Conservation (phyloP, 2,797 vertebrate genomes). For the Monodelphis domestica region DNA sequence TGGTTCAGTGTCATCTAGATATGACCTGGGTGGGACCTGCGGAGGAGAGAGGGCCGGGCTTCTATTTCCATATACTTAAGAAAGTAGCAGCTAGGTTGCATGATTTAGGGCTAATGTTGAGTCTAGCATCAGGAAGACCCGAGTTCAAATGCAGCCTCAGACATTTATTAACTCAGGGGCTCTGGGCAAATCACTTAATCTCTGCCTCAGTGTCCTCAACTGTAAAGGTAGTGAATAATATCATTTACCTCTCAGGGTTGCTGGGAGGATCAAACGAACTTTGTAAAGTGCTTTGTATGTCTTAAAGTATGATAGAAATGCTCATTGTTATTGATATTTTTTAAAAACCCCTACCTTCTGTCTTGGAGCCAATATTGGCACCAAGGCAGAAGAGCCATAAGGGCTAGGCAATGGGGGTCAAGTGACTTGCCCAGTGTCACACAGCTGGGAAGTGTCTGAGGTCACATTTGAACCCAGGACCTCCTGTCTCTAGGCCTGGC, state of each 20-base stretch:
- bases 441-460: too few relatives aligned
- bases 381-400: too few relatives aligned
- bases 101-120: neutral
- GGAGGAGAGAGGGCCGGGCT: neutral
- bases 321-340: neutral
- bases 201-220: neutral
- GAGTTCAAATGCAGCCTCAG: neutral
- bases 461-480: too few relatives aligned
- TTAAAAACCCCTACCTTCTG: too few relatives aligned
- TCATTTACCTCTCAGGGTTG: neutral
- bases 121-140: neutral
- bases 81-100: neutral
- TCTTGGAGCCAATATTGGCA: too few relatives aligned
- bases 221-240: neutral
- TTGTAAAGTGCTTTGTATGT: neutral
- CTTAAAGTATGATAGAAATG: neutral
- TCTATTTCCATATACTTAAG: slow-evolving; percentile 17
- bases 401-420: too few relatives aligned
- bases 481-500: too few relatives aligned
- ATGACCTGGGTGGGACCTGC: neutral
- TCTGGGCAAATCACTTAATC: neutral
- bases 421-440: too few relatives aligned
- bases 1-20: neutral
- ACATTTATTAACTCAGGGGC: neutral
- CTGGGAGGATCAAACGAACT: neutral